Percentiles rank a stretch among this genome's conserved stretches.
Evolutionary conservation across 1,140 invertebrate genomes (phyloP).

Genomic region (Scaptomyza hsui): DNA sequence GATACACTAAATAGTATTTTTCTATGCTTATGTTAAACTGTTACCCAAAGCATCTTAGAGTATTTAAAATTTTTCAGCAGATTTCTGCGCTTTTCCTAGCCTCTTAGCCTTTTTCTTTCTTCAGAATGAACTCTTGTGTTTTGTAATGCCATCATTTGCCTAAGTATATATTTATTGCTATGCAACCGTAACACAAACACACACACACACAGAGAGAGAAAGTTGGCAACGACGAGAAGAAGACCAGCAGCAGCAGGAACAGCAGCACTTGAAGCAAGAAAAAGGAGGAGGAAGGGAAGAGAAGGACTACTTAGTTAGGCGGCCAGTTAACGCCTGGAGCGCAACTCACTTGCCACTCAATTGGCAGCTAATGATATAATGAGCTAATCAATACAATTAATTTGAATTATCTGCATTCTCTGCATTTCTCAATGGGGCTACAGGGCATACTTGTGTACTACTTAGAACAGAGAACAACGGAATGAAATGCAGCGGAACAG

Average conservation of each 20-base stretch:
- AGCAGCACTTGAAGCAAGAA: no score
- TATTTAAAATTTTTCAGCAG: no score
- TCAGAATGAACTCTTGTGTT: not conserved
- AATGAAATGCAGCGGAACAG: no score
- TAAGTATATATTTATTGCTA: not conserved
- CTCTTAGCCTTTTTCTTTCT: no score
- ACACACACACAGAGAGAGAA: not conserved
- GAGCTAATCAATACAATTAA: slow-evolving; percentile 79
- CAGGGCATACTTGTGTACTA: not conserved
- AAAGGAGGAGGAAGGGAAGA: no score
- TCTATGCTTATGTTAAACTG: no score
- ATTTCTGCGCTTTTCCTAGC: no score
- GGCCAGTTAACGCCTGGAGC: slow-evolving; percentile 46
- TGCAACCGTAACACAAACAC: not conserved
- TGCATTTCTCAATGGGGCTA: slow-evolving; percentile 50
- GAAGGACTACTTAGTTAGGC: slow-evolving; percentile 8
- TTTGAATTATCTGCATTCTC: slow-evolving; percentile 71
- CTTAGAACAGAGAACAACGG: not conserved
- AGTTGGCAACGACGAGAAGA: slow-evolving; percentile 4
- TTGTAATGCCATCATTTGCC: not conserved
- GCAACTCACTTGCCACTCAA: slow-evolving; percentile 36
- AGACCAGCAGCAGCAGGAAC: no score
- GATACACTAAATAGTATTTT: no score
- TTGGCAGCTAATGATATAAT: slow-evolving; percentile 72
- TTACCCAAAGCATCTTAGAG: no score